Evolutionary conservation across 2,797 vertebrate genomes (phyloP).

Genomic region (Decapterus maruadsi): DNA sequence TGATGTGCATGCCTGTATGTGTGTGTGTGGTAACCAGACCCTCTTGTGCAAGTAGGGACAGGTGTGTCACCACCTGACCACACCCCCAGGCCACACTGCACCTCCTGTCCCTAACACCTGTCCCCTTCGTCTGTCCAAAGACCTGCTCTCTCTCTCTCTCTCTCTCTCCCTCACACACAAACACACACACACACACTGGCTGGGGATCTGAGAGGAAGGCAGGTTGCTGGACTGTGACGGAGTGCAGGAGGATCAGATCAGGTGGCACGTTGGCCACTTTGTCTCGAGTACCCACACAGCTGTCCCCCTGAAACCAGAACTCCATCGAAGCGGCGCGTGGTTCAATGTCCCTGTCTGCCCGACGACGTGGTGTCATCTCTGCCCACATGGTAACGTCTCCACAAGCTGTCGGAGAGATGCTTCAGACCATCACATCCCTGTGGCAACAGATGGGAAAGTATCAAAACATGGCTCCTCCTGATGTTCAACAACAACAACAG

Average conservation of each 20-base stretch:
- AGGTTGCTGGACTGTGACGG: conserved; percentile 76
- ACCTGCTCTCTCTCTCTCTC: conserved; percentile 37
- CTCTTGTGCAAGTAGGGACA: conserved; percentile 78
- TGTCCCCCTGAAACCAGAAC: conserved; percentile 82
- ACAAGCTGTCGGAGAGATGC: conserved; percentile 52
- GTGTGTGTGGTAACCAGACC: conserved; percentile 70
- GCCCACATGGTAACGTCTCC: conserved; percentile 41
- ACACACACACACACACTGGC: conserved; percentile 42
- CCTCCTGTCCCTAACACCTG: conserved; percentile 88
- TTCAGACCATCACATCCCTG: conserved; percentile 35
- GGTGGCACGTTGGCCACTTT: conserved; percentile 54
- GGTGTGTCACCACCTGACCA: conserved; percentile 86
- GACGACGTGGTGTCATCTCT: conserved; percentile 49
- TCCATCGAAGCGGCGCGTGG: conserved; percentile 42
- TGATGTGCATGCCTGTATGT: conserved; percentile 60
- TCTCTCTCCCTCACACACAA: conserved; percentile 27
- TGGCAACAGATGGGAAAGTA: conserved; percentile 65
- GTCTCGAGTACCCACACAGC: conserved; percentile 74
- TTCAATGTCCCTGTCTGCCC: conserved; percentile 43
- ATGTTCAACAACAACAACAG: conserved; percentile 14
- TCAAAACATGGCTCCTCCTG: conserved; percentile 31
- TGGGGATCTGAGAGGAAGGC: conserved; percentile 54
- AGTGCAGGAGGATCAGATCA: conserved; percentile 49
- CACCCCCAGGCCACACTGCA: conserved; percentile 78
- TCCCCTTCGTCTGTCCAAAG: conserved; percentile 74